Evolutionary conservation across 2,113 vertebrate species (phyloP).

Genomic region (Myotis lucifugus): DNA sequence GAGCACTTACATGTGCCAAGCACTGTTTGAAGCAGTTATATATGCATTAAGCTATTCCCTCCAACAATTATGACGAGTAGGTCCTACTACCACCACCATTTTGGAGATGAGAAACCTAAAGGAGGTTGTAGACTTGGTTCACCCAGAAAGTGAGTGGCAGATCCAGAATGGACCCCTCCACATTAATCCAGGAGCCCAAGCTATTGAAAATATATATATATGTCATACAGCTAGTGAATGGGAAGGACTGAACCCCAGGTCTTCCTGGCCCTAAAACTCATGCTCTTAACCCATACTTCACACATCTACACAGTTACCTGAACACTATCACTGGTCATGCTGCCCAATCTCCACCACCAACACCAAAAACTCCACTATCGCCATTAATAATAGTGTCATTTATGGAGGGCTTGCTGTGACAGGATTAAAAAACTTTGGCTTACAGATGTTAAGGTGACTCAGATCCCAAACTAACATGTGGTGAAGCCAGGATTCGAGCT

Average conservation of each 20-base stretch:
- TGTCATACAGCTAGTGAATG: neutral
- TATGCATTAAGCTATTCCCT: neutral
- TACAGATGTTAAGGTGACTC: neutral
- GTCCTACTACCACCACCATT: neutral
- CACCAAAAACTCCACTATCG: neutral
- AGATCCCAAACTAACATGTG: neutral
- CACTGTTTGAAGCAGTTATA: neutral
- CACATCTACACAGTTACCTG: neutral
- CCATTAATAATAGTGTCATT: neutral
- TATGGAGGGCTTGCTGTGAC: neutral
- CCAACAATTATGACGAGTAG: neutral
- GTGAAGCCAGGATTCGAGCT: neutral
- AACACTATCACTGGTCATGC: neutral
- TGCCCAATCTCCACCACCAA: neutral
- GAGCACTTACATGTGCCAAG: neutral
- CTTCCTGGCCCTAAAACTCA: neutral
- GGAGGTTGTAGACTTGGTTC: neutral
- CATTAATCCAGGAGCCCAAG: neutral
- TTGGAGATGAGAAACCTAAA: neutral
- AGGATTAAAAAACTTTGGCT: neutral
- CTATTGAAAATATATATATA: neutral
- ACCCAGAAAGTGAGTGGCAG: neutral
- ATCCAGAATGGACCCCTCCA: neutral
- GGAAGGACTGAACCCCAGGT: neutral
- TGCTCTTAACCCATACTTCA: neutral